Evolutionary conservation across 2,888 invertebrate genomes (phyloP).

Genomic region (Lochmaea capreae): DNA sequence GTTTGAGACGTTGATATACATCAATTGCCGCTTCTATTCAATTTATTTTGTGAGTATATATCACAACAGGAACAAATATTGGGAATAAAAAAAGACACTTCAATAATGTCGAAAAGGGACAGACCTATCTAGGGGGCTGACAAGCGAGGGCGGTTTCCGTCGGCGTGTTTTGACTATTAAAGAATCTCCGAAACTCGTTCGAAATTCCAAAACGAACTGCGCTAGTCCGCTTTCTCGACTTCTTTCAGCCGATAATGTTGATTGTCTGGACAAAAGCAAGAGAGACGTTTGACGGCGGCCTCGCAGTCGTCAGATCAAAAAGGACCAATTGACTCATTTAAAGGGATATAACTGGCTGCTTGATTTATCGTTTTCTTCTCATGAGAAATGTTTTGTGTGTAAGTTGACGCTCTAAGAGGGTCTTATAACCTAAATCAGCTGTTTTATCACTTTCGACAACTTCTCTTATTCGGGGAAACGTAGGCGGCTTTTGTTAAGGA

Average conservation of each 20-base stretch:
- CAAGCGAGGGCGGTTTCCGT: conserved; percentile 24
- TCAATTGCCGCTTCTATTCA: background rate
- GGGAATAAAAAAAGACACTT: conserved; percentile 5
- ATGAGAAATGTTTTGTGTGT: conserved; percentile 36
- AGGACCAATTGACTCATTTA: conserved; percentile 49
- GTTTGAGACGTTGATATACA: background rate
- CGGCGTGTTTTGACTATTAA: conserved; percentile 47
- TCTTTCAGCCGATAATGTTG: conserved; percentile 50
- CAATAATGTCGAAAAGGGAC: conserved; percentile 17
- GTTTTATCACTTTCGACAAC: conserved; percentile 30
- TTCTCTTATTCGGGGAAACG: conserved; percentile 7
- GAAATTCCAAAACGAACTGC: conserved; percentile 35
- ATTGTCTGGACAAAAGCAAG: conserved; percentile 55
- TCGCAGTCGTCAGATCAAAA: conserved; percentile 46
- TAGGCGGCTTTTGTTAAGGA: conserved; percentile 23
- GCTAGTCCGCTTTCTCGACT: conserved; percentile 33
- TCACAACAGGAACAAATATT: conserved; percentile 14
- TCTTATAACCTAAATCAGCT: conserved; percentile 38
- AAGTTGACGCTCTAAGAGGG: conserved; percentile 31
- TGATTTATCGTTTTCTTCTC: conserved; percentile 46
- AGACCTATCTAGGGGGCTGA: conserved; percentile 28
- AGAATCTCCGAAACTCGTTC: conserved; percentile 37
- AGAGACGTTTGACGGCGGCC: conserved; percentile 48
- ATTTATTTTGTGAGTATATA: background rate
- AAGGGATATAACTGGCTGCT: conserved; percentile 46